Conservation (phyloP, 1,140 invertebrate genomes). For the Steinernema khuongi region DNA sequence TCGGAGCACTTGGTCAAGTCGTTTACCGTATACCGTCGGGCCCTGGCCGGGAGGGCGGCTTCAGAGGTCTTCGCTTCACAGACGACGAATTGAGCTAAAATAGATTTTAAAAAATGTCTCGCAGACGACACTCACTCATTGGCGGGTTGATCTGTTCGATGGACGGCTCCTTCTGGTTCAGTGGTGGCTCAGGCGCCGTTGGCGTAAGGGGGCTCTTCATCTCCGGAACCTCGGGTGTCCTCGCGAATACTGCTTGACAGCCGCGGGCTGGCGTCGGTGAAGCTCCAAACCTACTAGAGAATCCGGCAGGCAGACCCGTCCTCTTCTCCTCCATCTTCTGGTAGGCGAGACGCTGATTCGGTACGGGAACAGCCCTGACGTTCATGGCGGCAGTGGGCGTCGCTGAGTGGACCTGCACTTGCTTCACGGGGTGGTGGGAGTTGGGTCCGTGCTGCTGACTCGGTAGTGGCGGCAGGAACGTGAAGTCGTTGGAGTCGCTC, state of each 20-base stretch:
- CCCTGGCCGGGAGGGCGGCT: background rate
- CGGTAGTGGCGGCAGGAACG: slow-evolving; percentile 51
- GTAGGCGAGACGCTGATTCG: slow-evolving; percentile 52
- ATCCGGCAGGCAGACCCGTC: slow-evolving; percentile 22
- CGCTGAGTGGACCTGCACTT: slow-evolving; percentile 50
- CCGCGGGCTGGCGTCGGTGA: slow-evolving; percentile 22
- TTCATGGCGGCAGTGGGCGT: slow-evolving; percentile 19
- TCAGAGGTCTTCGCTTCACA: slow-evolving; percentile 11
- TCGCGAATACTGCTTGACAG: background rate
- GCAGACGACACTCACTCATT: slow-evolving; percentile 27
- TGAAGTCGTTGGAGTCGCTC: slow-evolving; percentile 54
- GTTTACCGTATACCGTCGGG: slow-evolving; percentile 34
- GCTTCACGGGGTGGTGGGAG: slow-evolving; percentile 49
- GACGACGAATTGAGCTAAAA: slow-evolving; percentile 24
- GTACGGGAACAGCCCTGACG: slow-evolving; percentile 53
- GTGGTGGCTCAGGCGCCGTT: background rate
- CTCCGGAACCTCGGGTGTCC: background rate
- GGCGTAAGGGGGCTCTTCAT: background rate
- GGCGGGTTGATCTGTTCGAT: slow-evolving; percentile 40
- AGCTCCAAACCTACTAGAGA: background rate
- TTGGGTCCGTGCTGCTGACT: slow-evolving; percentile 28
- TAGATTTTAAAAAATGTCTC: background rate
- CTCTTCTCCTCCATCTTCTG: slow-evolving; percentile 52
- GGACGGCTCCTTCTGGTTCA: slow-evolving; percentile 14
- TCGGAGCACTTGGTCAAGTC: slow-evolving; percentile 27